Evolutionary conservation across 2,113 vertebrate species (phyloP), one percentile per base, ranked within the genome.

Genomic region (Pitta sordida): DNA sequence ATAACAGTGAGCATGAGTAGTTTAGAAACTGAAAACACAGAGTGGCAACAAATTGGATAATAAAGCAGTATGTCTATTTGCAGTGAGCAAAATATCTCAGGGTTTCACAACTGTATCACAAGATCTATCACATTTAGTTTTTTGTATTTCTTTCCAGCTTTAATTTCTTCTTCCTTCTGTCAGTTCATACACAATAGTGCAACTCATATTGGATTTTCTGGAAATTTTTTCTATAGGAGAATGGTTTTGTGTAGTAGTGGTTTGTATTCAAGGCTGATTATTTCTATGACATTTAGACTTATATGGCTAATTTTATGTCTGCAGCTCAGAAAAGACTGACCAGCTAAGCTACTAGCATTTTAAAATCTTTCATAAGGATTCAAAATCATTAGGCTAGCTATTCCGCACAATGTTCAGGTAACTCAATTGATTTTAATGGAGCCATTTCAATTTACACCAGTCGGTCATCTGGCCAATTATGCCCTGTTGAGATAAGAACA

Each of bases 1-100:
- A 0, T 52, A 62, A 15, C 3, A 53, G 8, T 24, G 15, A 22
- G n/a, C 7, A 41, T 0, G 2, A 83, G 11, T 64, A 30, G 22
- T 41, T 69, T 7, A 65, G 24, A 65, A 65, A 59, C 32, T 55
- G 46, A 70, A 90, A 76, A 56, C 19, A 34, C 7, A 55, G 2
- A 27, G 13, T 52, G 24, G 14, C 21, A 55, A 15, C 13, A 41
- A 13, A 62, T 56, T 71, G 9, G 13, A 20, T 52, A 73, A 52
- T 48, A 34, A 37, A 86, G 12, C 32, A 86, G 7, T 0, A 2
- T 36, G 11, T 64, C 17, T 18, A 2, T 56, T 73, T 69, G 24
- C 43, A 62, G 14, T 18, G 34, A 91, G 53, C 13, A 7, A 3
- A 89, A 32, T 17, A 49, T 4, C 11, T 84, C 39, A 52, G 16